Evolutionary conservation across 92 coral and sea anemone genomes (phyloP), one percentile per base, ranked within the genome.

Genomic region (Meandrina meandrites): DNA sequence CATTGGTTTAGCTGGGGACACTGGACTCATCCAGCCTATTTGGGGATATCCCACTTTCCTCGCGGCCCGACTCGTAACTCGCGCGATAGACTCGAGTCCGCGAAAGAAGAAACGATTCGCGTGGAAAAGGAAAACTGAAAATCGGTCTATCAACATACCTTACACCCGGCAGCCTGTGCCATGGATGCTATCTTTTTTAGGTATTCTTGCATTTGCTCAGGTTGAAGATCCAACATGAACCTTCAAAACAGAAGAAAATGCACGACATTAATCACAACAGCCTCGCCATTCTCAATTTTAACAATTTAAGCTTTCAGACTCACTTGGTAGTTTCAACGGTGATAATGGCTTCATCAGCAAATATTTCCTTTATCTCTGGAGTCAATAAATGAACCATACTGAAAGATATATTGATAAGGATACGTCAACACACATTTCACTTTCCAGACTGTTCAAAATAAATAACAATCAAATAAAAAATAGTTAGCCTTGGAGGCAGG

Each of bases 251-350:
- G 31, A 34, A 24, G 14, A 15, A 56, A 71, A 8, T 10, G 0
- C 35, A 76, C 79, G 4, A 3, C 1, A 34, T 35, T 67, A 62
- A 0, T 8, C 3, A 17, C 11, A 13, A 66, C 74, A 40, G 34
- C 28, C 27, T 19, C 7, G 32, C 45, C 47, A 35, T 37, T 71
- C n/a, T 32, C 4, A 14, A 73, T 40, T 36, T 18, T 0, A 73
- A 18, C 8, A 22, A 19, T 36, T 0, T 5, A 34, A 22, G 27
- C 37, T 1, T 73, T 28, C 4, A 66, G 31, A 89, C 99, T 69
- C 79, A 97, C 99, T 92, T 97, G 88, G 98, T 93, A 36, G 99
- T 91, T 87, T 97, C 99, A n/a, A 86, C 47, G 60, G 90, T 84
- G 35, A 97, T 76, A 81, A 93, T 21, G 18, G 97, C 92, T 80